These are phyloP conservation scores for Paramisgurnus dabryanus DNA, from an alignment of 2,113 vertebrate species.

Conservation along the genomic window DNA sequence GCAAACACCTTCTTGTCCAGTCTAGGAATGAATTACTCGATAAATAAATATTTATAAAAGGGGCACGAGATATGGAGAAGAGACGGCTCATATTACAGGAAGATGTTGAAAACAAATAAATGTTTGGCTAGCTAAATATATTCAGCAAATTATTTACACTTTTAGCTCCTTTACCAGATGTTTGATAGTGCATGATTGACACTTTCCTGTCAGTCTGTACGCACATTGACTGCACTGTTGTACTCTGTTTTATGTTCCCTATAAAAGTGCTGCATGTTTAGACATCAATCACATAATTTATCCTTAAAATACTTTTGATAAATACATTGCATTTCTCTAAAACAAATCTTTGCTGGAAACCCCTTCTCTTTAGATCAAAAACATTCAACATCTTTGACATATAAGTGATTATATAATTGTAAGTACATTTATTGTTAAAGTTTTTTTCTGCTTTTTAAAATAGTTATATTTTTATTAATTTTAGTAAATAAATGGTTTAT, in stretches of 20 bases:
- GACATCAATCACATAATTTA: no score
- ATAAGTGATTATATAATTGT: no score
- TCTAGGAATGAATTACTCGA: background rate
- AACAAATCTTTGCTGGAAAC: no score
- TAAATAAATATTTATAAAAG: constrained; percentile 11
- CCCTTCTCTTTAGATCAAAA: no score
- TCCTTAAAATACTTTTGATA: no score
- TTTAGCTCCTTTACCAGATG: background rate
- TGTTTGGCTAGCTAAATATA: constrained; percentile 12
- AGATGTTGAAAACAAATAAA: background rate
- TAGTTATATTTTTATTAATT: no score
- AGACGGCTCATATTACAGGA: background rate
- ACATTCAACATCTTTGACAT: no score
- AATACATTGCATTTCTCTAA: no score
- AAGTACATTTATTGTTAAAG: no score
- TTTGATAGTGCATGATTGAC: background rate
- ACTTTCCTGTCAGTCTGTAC: background rate
- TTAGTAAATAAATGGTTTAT: no score
- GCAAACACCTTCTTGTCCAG: background rate
- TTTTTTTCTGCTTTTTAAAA: no score
- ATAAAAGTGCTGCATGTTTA: no score
- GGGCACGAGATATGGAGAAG: background rate
- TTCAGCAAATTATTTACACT: background rate
- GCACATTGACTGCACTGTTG: background rate
- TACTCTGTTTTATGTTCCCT: background rate